Percentiles rank a stretch among this genome's conserved stretches.
Evolutionary conservation across 2,888 invertebrate genomes (phyloP).

Genomic region (Drosophila subquinaria): DNA sequence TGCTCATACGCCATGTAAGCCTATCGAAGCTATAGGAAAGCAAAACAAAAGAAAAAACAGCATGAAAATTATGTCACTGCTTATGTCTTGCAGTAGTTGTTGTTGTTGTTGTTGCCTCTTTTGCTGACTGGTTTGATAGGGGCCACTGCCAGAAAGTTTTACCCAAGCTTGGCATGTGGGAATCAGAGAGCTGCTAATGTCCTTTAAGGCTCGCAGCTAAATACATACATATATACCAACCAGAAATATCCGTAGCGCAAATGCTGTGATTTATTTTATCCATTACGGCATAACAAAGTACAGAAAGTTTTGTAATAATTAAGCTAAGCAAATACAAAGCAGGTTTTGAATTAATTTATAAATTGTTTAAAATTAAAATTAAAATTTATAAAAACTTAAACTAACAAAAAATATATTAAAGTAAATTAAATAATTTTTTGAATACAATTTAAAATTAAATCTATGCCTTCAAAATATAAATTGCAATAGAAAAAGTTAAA

Average conservation of each 20-base stretch:
- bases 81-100: conserved; percentile 20
- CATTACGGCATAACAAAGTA: conserved; percentile 3
- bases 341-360: neutral
- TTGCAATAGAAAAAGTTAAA: no score
- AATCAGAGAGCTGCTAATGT: conserved; percentile 30
- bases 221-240: conserved; percentile 10
- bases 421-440: no score
- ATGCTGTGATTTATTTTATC: conserved; percentile 9
- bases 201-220: conserved; percentile 11
- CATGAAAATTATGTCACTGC: conserved; percentile 67
- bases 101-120: conserved; percentile 16
- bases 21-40: conserved; percentile 13
- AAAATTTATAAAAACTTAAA: no score
- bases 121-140: conserved; percentile 39
- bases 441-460: no score
- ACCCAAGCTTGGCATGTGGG: conserved; percentile 10
- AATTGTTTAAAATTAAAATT: neutral
- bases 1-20: conserved; percentile 54
- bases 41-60: conserved; percentile 22
- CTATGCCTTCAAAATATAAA: no score
- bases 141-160: conserved; percentile 35
- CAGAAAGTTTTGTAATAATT: conserved; percentile 1
- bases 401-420: no score
- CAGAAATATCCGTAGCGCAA: conserved; percentile 3
- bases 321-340: neutral